A percentile compares a stretch with the other conserved stretches of the same genome.
These are phyloP conservation scores for Nerophis lumbriciformis DNA, from an alignment of 2,113 vertebrate genomes.

Conservation along the genomic window DNA sequence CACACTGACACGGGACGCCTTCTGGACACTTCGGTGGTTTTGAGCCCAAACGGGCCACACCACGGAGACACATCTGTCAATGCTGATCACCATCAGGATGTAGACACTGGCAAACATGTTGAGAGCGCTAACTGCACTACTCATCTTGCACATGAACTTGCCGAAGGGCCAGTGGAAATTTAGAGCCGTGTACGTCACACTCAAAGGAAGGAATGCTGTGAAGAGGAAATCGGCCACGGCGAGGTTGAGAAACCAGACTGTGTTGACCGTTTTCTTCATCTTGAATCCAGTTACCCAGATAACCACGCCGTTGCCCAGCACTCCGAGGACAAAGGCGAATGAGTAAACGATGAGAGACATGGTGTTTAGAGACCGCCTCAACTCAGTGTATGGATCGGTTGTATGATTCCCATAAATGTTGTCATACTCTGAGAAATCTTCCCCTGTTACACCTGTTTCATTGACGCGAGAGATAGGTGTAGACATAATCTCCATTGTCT, in stretches of 20 bases:
- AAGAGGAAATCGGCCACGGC: slow-evolving; percentile 82
- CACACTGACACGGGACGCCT: slow-evolving; percentile 66
- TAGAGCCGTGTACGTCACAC: slow-evolving; percentile 67
- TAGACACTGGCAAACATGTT: slow-evolving; percentile 83
- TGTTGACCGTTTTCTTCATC: slow-evolving; percentile 81
- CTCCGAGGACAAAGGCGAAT: slow-evolving; percentile 75
- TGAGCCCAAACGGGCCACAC: slow-evolving; percentile 78
- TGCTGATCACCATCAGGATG: slow-evolving; percentile 77
- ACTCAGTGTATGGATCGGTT: slow-evolving; percentile 45
- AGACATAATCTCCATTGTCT: not conserved
- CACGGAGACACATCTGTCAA: slow-evolving; percentile 80
- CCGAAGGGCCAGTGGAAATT: slow-evolving; percentile 80
- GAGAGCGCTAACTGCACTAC: slow-evolving; percentile 66
- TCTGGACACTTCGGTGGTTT: slow-evolving; percentile 71
- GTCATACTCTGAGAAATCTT: not conserved
- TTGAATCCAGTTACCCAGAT: slow-evolving; percentile 83
- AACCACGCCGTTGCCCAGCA: slow-evolving; percentile 80
- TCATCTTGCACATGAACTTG: slow-evolving; percentile 75
- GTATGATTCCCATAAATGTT: not conserved
- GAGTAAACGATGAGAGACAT: slow-evolving; percentile 69
- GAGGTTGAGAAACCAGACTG: slow-evolving; percentile 78
- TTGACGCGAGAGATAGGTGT: not conserved
- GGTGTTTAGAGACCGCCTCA: slow-evolving; percentile 55
- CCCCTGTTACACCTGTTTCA: not conserved
- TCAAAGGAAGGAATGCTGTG: slow-evolving; percentile 73